Conservation (phyloP, 2,888 invertebrate genomes). For the Melanchra persicariae region DNA sequence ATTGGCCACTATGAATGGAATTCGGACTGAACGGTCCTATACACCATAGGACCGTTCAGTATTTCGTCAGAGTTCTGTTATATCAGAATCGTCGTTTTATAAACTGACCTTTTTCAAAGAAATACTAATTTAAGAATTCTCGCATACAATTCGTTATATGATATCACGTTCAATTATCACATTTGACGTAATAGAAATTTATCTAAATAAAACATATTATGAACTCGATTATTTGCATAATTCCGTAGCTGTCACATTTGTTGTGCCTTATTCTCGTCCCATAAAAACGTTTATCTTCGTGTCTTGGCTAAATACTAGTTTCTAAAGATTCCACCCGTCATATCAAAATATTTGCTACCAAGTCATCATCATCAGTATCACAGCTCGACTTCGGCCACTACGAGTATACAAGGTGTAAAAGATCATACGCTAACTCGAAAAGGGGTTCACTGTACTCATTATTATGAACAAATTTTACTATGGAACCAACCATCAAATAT, state of each 20-base stretch:
- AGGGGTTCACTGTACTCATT: no score
- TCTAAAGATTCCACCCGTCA: conserved; percentile 14
- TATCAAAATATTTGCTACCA: background rate
- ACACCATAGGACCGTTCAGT: no score
- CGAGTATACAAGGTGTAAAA: no score
- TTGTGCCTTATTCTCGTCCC: background rate
- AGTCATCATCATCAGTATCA: background rate
- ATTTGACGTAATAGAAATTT: conserved; percentile 43
- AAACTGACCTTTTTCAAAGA: background rate
- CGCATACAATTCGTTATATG: conserved; percentile 24
- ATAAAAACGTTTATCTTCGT: background rate
- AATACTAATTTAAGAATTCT: conserved; percentile 6
- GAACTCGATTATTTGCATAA: conserved; percentile 37
- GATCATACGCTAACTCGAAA: no score
- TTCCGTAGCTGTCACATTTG: conserved; percentile 35
- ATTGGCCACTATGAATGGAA: no score
- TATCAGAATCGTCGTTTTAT: background rate
- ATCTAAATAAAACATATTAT: conserved; percentile 43
- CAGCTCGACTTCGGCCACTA: no score
- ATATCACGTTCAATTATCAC: conserved; percentile 57
- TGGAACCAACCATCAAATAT: no score
- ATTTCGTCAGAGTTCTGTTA: background rate
- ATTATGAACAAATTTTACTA: no score
- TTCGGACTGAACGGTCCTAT: no score
- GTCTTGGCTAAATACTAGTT: conserved; percentile 2